Percentiles rank a stretch among this genome's conserved stretches.
phyloP scores from a whole-genome alignment of 2,113 vertebrate species.

The Clupea harengus region DNA sequence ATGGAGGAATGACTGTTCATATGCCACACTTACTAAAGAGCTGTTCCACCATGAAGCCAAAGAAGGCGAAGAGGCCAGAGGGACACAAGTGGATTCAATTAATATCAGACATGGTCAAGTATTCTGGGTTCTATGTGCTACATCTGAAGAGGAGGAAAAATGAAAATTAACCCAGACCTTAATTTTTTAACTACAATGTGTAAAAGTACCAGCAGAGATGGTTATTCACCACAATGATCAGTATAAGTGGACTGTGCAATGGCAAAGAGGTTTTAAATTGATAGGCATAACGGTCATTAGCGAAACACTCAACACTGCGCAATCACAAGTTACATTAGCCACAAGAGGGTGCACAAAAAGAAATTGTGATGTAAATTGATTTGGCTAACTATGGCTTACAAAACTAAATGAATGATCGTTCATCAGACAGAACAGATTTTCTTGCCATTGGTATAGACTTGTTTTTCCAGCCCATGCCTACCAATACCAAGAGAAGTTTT shows the following conservation, averaged over 20 bases:
- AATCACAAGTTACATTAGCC: conserved; percentile 71
- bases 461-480: background rate
- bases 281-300: conserved; percentile 73
- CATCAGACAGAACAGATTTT: background rate
- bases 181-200: conserved; percentile 66
- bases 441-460: background rate
- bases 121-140: conserved; percentile 68
- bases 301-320: conserved; percentile 65
- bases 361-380: conserved; percentile 53
- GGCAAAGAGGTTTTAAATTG: conserved; percentile 73
- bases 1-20: too few species aligned
- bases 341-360: conserved; percentile 55
- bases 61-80: conserved; percentile 45
- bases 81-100: conserved; percentile 65
- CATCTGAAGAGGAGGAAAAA: conserved; percentile 63
- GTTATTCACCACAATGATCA: conserved; percentile 71
- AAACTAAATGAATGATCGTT: conserved; percentile 52
- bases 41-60: conserved; percentile 56
- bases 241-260: conserved; percentile 62
- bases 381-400: conserved; percentile 52
- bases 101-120: conserved; percentile 67
- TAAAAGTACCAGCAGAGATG: conserved; percentile 67
- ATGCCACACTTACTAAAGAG: conserved; percentile 42
- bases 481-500: too few species aligned
- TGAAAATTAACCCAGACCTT: conserved; percentile 71